Percentiles rank a stretch among this genome's conserved stretches.
phyloP scores from a whole-genome alignment of 1,140 invertebrate genomes.

The Hylaeus anthracinus region DNA sequence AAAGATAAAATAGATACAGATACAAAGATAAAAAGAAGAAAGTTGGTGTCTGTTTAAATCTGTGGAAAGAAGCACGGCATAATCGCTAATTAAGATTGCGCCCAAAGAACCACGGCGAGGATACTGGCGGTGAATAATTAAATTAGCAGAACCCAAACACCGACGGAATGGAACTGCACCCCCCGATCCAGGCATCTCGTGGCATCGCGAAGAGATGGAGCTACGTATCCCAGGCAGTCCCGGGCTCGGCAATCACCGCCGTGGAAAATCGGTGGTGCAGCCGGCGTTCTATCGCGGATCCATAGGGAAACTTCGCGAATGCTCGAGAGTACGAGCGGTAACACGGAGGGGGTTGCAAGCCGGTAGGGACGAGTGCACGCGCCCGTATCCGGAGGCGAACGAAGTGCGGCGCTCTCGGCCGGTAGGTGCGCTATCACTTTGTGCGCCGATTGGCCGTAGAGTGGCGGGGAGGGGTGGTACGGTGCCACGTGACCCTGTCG shows the following conservation, averaged over 20 bases:
- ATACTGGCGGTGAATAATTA: constrained; percentile 18
- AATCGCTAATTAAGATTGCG: not conserved
- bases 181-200: not conserved
- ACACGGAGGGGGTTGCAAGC: constrained; percentile 59
- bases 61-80: not conserved
- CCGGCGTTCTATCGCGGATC: constrained; percentile 34
- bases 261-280: constrained; percentile 50
- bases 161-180: constrained; percentile 25
- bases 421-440: constrained; percentile 51
- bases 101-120: not conserved
- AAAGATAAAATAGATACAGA: not conserved
- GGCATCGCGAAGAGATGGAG: constrained; percentile 31
- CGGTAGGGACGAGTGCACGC: constrained; percentile 53
- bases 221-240: constrained; percentile 11
- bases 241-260: constrained; percentile 22
- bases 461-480: constrained; percentile 62
- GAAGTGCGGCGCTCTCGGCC: constrained; percentile 40
- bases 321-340: constrained; percentile 27
- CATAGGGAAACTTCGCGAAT: constrained; percentile 53
- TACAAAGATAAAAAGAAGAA: not conserved
- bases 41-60: not conserved
- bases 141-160: constrained; percentile 4
- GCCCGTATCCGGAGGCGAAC: constrained; percentile 46
- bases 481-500: constrained; percentile 66
- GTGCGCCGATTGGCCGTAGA: constrained; percentile 33